Conservation (phyloP, 2,797 vertebrate genomes). For the Typhlichthys eigenmanni region DNA sequence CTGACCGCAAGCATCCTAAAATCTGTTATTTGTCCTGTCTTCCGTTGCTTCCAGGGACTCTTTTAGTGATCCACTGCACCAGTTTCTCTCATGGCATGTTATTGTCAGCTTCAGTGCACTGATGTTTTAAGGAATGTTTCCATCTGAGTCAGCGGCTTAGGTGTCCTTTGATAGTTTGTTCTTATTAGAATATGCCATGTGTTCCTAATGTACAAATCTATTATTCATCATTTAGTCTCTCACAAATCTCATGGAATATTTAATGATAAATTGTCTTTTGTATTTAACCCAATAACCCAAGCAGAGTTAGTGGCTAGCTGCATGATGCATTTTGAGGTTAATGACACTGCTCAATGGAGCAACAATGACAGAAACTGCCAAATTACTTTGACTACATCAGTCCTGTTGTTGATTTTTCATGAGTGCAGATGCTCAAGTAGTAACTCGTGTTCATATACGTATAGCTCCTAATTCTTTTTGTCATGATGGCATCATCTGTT, state of each 20-base stretch:
- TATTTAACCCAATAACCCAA: no score
- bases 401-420: no score
- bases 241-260: conserved; percentile 15
- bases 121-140: conserved; percentile 42
- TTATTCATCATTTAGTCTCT: conserved; percentile 42
- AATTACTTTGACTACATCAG: no score
- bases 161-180: conserved; percentile 39
- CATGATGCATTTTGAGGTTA: no score
- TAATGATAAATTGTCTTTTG: no score
- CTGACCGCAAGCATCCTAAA: conserved; percentile 39
- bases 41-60: conserved; percentile 24
- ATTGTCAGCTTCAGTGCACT: conserved; percentile 29
- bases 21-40: conserved; percentile 46
- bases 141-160: conserved; percentile 23
- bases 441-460: no score
- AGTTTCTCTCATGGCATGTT: conserved; percentile 19
- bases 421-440: no score
- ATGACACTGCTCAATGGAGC: no score
- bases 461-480: no score
- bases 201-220: conserved; percentile 10
- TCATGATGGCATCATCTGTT: no score
- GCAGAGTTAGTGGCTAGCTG: no score
- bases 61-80: conserved; percentile 13
- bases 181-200: conserved; percentile 40
- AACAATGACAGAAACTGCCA: no score